phyloP scores from a whole-genome alignment of 2,113 vertebrate species.

The rat (Rattus norvegicus) region DNA sequence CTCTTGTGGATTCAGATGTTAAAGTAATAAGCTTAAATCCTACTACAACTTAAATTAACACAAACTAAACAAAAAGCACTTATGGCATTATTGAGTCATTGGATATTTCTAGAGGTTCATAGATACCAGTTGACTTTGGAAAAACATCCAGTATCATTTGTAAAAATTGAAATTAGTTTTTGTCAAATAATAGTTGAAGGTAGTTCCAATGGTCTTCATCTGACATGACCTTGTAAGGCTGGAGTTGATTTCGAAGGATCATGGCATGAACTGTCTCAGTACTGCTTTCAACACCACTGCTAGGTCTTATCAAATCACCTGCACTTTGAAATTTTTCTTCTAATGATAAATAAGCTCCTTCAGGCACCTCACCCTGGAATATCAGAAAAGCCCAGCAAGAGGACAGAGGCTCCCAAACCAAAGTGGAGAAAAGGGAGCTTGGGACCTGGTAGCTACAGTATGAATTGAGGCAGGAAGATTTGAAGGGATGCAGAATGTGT shows the following conservation, averaged over 20 bases:
- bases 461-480: background rate
- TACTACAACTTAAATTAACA: background rate
- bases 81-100: background rate
- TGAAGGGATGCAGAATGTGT: background rate
- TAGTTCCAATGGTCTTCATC: background rate
- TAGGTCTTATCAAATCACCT: background rate
- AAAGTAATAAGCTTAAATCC: background rate
- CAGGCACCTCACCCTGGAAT: background rate
- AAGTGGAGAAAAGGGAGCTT: background rate
- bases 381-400: background rate
- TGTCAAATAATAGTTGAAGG: background rate
- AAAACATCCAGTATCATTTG: background rate
- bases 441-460: background rate
- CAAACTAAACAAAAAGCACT: background rate
- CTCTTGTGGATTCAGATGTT: background rate
- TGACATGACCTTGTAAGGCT: background rate
- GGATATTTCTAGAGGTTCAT: background rate
- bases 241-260: background rate
- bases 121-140: background rate
- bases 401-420: background rate
- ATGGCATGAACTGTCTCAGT: background rate
- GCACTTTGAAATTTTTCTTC: background rate
- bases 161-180: background rate
- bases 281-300: background rate
- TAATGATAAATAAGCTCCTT: background rate